A percentile compares a stretch with the other conserved stretches of the same genome.
These are phyloP conservation scores for Nephrotoma flavescens DNA, from an alignment of 2,888 invertebrate species.

Conservation along the genomic window DNA sequence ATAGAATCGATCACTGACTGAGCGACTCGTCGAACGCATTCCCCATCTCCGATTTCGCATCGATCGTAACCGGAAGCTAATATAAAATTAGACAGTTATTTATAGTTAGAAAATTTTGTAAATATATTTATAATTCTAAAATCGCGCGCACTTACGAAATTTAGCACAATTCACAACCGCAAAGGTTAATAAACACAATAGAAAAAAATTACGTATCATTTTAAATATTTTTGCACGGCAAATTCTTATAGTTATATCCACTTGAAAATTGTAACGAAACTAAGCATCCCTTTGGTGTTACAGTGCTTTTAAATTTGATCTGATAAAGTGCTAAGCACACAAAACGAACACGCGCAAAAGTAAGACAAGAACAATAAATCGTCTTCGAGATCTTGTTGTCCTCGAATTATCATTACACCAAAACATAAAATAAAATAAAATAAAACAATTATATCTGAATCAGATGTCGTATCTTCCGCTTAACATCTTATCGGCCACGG, in stretches of 20 bases:
- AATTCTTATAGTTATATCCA: background rate
- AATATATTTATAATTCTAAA: background rate
- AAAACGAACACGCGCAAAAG: background rate
- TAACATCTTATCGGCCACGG: background rate
- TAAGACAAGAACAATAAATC: background rate
- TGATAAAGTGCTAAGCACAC: background rate
- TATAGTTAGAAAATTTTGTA: background rate
- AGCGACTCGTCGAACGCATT: background rate
- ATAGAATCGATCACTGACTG: background rate
- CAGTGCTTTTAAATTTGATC: background rate
- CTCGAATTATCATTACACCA: background rate
- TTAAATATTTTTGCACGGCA: background rate
- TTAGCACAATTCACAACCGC: background rate
- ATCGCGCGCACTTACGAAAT: background rate
- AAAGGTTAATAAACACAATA: background rate
- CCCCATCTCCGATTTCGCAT: background rate
- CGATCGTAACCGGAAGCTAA: background rate
- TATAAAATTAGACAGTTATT: too few relatives aligned
- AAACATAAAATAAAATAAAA: background rate
- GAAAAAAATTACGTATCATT: background rate
- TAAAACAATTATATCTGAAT: background rate
- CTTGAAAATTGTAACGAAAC: background rate
- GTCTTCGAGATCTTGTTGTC: background rate
- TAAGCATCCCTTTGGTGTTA: background rate
- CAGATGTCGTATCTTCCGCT: background rate